These are phyloP conservation scores for Blastobasis adustella DNA, from an alignment of 2,888 invertebrate genomes.

Conservation along the genomic window DNA sequence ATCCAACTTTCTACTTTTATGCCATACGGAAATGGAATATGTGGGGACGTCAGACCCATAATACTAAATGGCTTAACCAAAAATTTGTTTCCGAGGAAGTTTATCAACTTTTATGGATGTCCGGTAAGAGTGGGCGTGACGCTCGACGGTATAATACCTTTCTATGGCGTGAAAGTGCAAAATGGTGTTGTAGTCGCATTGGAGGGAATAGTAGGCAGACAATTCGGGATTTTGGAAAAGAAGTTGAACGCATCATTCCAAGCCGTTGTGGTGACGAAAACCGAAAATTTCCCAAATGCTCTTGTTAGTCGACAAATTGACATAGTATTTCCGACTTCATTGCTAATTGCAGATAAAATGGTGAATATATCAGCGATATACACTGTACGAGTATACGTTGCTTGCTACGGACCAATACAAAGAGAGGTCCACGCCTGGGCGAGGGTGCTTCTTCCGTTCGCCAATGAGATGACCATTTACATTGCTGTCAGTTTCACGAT, in stretches of 20 bases:
- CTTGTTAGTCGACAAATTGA: constrained; percentile 30
- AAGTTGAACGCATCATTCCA: constrained; percentile 35
- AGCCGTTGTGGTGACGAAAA: constrained; percentile 19
- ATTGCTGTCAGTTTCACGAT: constrained; percentile 21
- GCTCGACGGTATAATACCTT: constrained; percentile 25
- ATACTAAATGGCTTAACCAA: constrained; percentile 15
- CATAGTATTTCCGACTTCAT: constrained; percentile 28
- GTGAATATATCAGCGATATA: constrained; percentile 30
- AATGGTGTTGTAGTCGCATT: constrained; percentile 24
- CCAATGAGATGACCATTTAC: constrained; percentile 26
- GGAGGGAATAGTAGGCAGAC: constrained; percentile 31
- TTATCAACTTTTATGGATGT: constrained; percentile 39
- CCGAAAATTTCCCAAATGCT: constrained; percentile 27
- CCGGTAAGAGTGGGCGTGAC: constrained; percentile 26
- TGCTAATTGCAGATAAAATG: constrained; percentile 24
- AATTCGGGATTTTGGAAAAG: constrained; percentile 24
- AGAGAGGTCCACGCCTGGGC: constrained; percentile 34
- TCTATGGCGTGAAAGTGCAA: constrained; percentile 13
- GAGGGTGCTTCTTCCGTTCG: constrained; percentile 35
- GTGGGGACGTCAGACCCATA: constrained; percentile 31
- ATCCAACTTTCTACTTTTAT: constrained; percentile 32
- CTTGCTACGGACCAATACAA: constrained; percentile 31
- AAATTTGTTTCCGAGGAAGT: constrained; percentile 36
- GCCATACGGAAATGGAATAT: constrained; percentile 32
- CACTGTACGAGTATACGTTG: constrained; percentile 28